These are phyloP conservation scores for Siphamia tubifer DNA, from an alignment of 2,113 vertebrate genomes.

Conservation along the genomic window DNA sequence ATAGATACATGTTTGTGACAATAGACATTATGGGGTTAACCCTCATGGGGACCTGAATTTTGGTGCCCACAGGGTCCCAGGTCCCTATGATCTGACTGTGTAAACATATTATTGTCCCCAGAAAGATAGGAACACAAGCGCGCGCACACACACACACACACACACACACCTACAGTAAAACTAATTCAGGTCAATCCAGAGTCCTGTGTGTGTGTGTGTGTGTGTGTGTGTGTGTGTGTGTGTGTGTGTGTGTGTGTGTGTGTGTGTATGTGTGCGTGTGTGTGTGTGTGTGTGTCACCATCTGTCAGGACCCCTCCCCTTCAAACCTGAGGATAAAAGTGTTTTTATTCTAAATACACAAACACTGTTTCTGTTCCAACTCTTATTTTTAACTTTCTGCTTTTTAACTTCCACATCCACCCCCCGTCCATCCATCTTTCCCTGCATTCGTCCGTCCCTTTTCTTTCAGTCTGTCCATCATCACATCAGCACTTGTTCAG, in stretches of 20 bases:
- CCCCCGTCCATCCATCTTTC: neutral
- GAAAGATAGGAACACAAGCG: too few species aligned
- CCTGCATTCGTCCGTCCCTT: neutral
- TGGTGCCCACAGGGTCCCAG: too few species aligned
- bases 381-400: neutral
- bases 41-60: too few species aligned
- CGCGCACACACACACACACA: slow-evolving; percentile 36
- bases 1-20: too few species aligned
- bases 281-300: slow-evolving; percentile 37
- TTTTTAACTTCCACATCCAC: neutral
- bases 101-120: too few species aligned
- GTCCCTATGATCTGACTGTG: too few species aligned
- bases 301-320: slow-evolving; percentile 64
- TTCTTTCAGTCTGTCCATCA: slow-evolving; percentile 34
- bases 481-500: slow-evolving; percentile 42
- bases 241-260: slow-evolving; percentile 14
- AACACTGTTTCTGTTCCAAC: too few species aligned
- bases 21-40: too few species aligned
- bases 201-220: slow-evolving; percentile 41
- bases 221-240: slow-evolving; percentile 18
- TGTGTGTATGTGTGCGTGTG: slow-evolving; percentile 21
- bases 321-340: neutral
- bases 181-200: too few species aligned
- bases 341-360: neutral
- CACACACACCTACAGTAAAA: slow-evolving; percentile 31